A percentile compares a stretch with the other conserved stretches of the same genome.
phyloP scores from a whole-genome alignment of 2,797 vertebrate species.

The Alectoris magna region DNA sequence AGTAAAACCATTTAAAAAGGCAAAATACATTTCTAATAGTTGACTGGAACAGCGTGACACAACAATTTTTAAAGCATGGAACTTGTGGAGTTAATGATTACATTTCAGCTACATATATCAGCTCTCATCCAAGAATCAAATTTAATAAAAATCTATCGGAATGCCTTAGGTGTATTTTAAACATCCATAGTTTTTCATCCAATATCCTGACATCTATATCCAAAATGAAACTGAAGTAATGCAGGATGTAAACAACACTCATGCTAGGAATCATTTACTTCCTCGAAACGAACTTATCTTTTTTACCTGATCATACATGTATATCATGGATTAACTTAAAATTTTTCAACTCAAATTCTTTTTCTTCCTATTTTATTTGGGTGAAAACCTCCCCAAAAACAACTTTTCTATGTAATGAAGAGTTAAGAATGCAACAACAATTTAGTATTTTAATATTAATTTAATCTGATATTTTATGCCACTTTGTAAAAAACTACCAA shows the following conservation, averaged over 20 bases:
- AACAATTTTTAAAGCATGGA: neutral
- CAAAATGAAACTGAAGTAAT: neutral
- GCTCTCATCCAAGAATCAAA: neutral
- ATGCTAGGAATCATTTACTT: neutral
- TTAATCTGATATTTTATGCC: neutral
- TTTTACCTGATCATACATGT: fast-evolving
- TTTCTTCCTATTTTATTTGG: neutral
- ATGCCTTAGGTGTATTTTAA: neutral
- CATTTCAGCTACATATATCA: neutral
- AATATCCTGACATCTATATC: neutral
- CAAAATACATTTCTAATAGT: neutral
- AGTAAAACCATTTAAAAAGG: neutral
- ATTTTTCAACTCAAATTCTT: neutral
- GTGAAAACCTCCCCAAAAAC: neutral
- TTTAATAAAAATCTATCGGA: neutral
- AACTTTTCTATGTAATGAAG: neutral
- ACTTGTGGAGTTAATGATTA: fast-evolving
- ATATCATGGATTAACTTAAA: neutral
- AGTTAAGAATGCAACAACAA: neutral
- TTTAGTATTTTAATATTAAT: neutral
- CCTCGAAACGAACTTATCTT: neutral
- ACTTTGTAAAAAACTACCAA: neutral
- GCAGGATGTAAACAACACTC: neutral
- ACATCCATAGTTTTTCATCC: neutral
- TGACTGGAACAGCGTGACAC: neutral